Evolutionary conservation across 2,113 vertebrate species (phyloP), one percentile per base, ranked within the genome.

Genomic region (Apistogramma diplotaenia): DNA sequence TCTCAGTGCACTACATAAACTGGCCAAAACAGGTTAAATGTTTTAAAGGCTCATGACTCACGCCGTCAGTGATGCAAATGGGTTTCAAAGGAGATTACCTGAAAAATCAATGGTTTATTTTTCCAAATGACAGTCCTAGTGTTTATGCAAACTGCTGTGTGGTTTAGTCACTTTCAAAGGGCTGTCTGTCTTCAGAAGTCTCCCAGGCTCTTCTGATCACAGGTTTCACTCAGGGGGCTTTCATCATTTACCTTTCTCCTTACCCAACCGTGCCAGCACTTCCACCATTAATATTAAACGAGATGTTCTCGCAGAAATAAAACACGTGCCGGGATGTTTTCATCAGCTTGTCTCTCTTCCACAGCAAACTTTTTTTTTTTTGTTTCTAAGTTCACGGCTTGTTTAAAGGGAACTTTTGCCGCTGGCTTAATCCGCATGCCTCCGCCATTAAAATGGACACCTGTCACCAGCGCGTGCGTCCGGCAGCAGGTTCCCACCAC

Each of bases 21-120:
- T 72, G 61, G 80, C 72, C 49, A 70, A 60, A 60, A 82, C 6
- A 74, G 79, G 82, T 85, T 78, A 74, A 61, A 88, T 82, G 83
- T 77, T 74, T 81, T 73, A 83, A 56, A 79, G 71, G 79, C 78
- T 78, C 76, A 67, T 78, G 82, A 90, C 40, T 76, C 80, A 9
- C 57, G 31, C 27, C 84, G 84, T 86, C 84, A 81, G 5, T 78
- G 61, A 83, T 80, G 79, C 82, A 79, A 88, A 93, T 83, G 4
- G 82, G 57, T 77, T 83, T 62, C 84, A 88, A 73, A 71, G 37
- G 49, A 79, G 75, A 87, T 86, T 83, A 81, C 35, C 49, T 46
- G 10, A 58, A 75, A 73, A 78, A 84, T 87, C 85, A 43, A 85
- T 91, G 18, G n/a, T 70, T 81, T 82, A 74, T 74, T 81, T 62